Evolutionary conservation across 2,888 invertebrate species (phyloP), one percentile per base, ranked within the genome.

Genomic region (Eupithecia subfuscata): DNA sequence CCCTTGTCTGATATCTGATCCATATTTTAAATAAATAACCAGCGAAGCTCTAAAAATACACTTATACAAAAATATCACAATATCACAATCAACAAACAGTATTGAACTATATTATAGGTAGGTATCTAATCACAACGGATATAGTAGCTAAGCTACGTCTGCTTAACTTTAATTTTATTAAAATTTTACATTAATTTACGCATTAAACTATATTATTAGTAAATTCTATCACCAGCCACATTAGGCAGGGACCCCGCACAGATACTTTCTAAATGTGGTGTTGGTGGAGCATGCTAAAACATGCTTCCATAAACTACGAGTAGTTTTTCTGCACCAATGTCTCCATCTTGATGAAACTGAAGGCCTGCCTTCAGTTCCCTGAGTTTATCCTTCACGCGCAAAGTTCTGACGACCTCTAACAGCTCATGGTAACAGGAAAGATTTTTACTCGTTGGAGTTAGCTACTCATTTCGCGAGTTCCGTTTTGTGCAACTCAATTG

Each of bases 31-130:
- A 18, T 7, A 18, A 18, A 18, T 48, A 7, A 18, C 48, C 18
- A 18, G 16, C 16, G 18, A 48, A 48, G 16, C 52, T 11, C 30
- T 63, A 25, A 14, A 60, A 9, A 18, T 64, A 34, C 4, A 34
- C 64, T 34, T 64, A 64, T 30, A 30, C 9, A 64, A 30, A 64
- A 64, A 75, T 60, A 60, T 60, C 60, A 60, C 60, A 77, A 75
- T 77, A 74, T 80, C 78, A 80, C 78, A 79, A 74, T 72, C 40
- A 60, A 60, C 12, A 60, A 6, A 60, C 43, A 45, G 37, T 16
- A 45, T 48, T 48, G 63, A 63, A 14, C 34, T 18, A 18, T 64
- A 30, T 9, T 0, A 1, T n/a, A 73, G 14, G 1, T 43, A 30
- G 18, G 12, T 60, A 14, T 30, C 37, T 43, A 14, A 25, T 60